Percentiles rank a stretch among this genome's conserved stretches.
Evolutionary conservation across 2,113 vertebrate genomes (phyloP).

Genomic region (Macquaria australasica): DNA sequence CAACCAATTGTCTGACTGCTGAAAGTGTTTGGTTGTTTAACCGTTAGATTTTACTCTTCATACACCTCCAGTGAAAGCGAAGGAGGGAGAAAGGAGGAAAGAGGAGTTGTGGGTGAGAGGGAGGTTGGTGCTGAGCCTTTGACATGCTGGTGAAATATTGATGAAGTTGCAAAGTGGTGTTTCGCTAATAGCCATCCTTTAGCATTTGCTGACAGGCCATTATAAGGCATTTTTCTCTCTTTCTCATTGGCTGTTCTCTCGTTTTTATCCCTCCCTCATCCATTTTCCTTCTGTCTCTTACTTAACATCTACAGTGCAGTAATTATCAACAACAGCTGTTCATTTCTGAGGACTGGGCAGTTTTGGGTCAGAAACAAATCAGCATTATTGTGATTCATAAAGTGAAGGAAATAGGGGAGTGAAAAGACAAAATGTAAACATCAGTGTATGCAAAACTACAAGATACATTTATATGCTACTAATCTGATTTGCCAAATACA

Average conservation of each 20-base stretch:
- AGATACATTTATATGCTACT: neutral
- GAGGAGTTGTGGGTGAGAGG: slow-evolving; percentile 33
- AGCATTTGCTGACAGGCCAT: slow-evolving; percentile 75
- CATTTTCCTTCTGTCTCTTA: slow-evolving; percentile 49
- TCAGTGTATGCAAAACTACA: neutral
- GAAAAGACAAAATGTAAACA: neutral
- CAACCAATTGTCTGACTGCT: slow-evolving; percentile 17
- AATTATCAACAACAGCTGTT: slow-evolving; percentile 67
- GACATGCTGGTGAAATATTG: slow-evolving; percentile 77
- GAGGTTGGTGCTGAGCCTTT: slow-evolving; percentile 48
- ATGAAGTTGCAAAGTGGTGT: slow-evolving; percentile 78
- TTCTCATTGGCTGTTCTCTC: slow-evolving; percentile 51
- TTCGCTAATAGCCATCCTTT: slow-evolving; percentile 75
- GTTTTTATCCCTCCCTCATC: slow-evolving; percentile 5
- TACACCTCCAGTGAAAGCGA: neutral
- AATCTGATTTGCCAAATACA: slow-evolving; percentile 4
- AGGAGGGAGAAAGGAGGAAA: neutral
- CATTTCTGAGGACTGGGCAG: slow-evolving; percentile 37
- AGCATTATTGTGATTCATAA: neutral
- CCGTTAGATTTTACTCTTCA: neutral
- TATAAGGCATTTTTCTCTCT: slow-evolving; percentile 51
- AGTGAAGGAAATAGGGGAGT: neutral
- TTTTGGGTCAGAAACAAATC: slow-evolving; percentile 44
- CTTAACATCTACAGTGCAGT: slow-evolving; percentile 58
- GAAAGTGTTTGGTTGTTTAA: slow-evolving; percentile 23